Evolutionary conservation across 2,113 vertebrate genomes (phyloP).

Genomic region (Passer montanus): DNA sequence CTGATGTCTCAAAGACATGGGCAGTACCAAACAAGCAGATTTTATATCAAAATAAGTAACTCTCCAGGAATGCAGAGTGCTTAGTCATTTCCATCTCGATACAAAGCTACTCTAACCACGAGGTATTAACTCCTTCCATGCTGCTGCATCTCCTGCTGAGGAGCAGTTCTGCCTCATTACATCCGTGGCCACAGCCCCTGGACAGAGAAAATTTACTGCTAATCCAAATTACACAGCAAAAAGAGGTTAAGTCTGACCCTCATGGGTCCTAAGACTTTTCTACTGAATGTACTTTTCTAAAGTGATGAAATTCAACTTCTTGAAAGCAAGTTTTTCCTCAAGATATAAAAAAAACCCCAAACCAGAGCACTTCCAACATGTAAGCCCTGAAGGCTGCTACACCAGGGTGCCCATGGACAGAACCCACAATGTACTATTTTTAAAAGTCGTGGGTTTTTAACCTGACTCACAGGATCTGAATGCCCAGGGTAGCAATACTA

Average conservation of each 20-base stretch:
- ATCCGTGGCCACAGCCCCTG: neutral
- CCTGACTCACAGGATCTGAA: neutral
- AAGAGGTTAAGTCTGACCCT: neutral
- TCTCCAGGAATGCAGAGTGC: neutral
- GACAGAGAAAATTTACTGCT: neutral
- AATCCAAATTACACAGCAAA: neutral
- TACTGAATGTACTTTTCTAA: neutral
- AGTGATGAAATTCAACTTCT: neutral
- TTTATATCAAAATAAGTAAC: slow-evolving; percentile 39
- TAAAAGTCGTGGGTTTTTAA: neutral
- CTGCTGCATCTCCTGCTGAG: neutral
- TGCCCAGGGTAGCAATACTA: neutral
- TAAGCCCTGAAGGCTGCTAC: neutral
- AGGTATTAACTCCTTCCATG: neutral
- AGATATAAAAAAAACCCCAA: neutral
- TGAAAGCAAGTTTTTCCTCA: neutral
- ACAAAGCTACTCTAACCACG: neutral
- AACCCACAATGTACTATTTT: neutral
- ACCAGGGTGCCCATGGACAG: neutral
- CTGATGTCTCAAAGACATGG: neutral
- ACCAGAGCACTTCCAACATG: neutral
- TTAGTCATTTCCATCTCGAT: slow-evolving; percentile 3
- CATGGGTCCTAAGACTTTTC: neutral
- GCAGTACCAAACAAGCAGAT: neutral
- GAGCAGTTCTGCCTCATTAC: neutral